A percentile compares a stretch with the other conserved stretches of the same genome.
phyloP scores from a whole-genome alignment of 1,140 invertebrate species.

The Octopus bimaculoides region DNA sequence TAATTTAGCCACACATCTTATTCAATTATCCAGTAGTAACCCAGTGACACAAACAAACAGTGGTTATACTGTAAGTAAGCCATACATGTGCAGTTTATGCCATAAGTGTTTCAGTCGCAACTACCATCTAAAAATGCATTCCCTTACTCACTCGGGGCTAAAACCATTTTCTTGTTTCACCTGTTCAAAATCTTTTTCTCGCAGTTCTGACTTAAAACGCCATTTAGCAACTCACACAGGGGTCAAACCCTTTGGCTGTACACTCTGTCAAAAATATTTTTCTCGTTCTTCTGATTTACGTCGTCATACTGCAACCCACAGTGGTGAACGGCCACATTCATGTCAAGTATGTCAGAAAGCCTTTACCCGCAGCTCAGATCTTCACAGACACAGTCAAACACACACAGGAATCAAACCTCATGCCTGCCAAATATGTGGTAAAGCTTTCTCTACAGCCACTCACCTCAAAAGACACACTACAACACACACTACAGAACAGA shows the following conservation, averaged over 20 bases:
- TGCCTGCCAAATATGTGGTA: background rate
- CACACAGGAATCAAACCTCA: background rate
- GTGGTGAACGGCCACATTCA: background rate
- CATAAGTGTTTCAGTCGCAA: conserved; percentile 88
- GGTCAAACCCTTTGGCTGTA: background rate
- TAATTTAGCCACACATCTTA: no score
- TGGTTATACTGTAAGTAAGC: conserved; percentile 74
- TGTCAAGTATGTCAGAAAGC: background rate
- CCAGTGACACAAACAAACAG: no score
- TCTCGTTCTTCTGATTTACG: background rate
- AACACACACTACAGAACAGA: background rate
- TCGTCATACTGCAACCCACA: background rate
- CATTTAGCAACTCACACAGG: background rate
- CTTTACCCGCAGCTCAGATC: background rate
- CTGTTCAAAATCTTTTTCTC: conserved; percentile 5
- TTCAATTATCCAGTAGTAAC: no score
- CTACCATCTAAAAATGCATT: conserved; percentile 78
- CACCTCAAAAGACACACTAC: background rate
- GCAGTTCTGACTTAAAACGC: background rate
- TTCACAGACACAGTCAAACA: background rate
- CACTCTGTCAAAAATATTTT: background rate
- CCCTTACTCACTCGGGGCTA: conserved; percentile 23
- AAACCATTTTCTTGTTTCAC: conserved; percentile 16
- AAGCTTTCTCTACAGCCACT: background rate
- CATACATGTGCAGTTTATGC: conserved; percentile 83